Evolutionary conservation across 2,888 invertebrate species (phyloP).

Genomic region (Tubulanus polymorphus): DNA sequence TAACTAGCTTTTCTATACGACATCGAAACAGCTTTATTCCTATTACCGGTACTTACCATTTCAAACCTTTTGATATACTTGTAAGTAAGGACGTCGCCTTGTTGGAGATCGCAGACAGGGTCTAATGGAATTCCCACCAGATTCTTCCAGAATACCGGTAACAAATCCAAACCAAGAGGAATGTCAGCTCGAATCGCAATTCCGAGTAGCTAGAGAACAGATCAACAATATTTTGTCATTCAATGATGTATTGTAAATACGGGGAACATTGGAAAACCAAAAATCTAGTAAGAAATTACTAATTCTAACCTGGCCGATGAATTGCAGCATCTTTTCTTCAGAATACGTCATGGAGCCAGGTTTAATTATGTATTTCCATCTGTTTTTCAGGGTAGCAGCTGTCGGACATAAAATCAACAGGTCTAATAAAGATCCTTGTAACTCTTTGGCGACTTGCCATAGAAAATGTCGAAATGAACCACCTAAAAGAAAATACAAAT

Average conservation of each 20-base stretch:
- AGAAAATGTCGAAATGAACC: constrained; percentile 54
- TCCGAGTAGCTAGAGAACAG: constrained; percentile 42
- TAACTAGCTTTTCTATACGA: no score
- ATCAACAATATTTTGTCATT: not conserved
- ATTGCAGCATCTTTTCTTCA: constrained; percentile 49
- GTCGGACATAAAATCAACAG: constrained; percentile 45
- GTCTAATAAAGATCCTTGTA: constrained; percentile 36
- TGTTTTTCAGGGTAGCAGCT: constrained; percentile 32
- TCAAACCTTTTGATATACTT: constrained; percentile 50
- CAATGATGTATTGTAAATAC: not conserved
- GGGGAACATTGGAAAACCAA: not conserved
- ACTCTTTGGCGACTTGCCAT: constrained; percentile 46
- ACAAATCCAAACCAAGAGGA: constrained; percentile 47
- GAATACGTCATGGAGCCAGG: constrained; percentile 48
- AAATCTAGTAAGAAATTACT: no score
- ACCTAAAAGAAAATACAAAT: constrained; percentile 29
- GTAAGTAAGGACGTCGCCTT: constrained; percentile 50
- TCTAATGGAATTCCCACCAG: constrained; percentile 43
- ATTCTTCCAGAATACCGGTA: constrained; percentile 46
- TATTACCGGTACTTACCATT: no score
- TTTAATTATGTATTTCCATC: constrained; percentile 43
- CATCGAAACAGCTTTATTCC: no score
- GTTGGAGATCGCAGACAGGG: constrained; percentile 43
- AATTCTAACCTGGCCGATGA: constrained; percentile 47
- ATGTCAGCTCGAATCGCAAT: constrained; percentile 51